phyloP scores from a whole-genome alignment of 2,113 vertebrate genomes.

The Oceanites oceanicus region DNA sequence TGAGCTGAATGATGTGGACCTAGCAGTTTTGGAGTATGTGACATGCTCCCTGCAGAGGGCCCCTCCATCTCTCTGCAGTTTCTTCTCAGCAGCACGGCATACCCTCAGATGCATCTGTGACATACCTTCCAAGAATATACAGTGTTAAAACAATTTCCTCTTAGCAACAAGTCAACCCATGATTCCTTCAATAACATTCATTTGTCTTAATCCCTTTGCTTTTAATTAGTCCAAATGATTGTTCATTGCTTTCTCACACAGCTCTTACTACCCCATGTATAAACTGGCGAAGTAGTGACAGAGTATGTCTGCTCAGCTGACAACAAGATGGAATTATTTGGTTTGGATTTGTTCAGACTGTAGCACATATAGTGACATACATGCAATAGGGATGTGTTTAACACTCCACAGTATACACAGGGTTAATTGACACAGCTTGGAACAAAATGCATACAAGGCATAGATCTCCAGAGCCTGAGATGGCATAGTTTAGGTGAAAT shows the following conservation, averaged over 20 bases:
- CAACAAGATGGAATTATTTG: not conserved
- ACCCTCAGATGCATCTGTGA: fast-evolving
- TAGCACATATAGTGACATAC: not conserved
- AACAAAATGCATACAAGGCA: not conserved
- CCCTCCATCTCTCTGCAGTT: not conserved
- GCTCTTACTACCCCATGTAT: not conserved
- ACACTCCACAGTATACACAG: not conserved
- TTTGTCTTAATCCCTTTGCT: not conserved
- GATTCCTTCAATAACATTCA: not conserved
- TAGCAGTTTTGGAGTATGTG: not conserved
- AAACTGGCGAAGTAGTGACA: not conserved
- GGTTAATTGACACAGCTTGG: not conserved
- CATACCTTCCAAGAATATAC: not conserved
- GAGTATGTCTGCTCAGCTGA: not conserved
- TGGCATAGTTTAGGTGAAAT: not conserved
- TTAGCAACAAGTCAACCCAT: not conserved
- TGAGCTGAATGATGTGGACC: not conserved
- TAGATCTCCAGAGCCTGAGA: not conserved
- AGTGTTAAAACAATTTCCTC: not conserved
- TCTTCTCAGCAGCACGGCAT: not conserved
- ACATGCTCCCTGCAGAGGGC: not conserved
- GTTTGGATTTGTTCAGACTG: not conserved
- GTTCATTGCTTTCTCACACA: not conserved
- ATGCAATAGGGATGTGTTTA: not conserved
- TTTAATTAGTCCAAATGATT: not conserved